Conservation (phyloP, 2,113 vertebrate genomes). For the Hirundichthys speculiger region DNA sequence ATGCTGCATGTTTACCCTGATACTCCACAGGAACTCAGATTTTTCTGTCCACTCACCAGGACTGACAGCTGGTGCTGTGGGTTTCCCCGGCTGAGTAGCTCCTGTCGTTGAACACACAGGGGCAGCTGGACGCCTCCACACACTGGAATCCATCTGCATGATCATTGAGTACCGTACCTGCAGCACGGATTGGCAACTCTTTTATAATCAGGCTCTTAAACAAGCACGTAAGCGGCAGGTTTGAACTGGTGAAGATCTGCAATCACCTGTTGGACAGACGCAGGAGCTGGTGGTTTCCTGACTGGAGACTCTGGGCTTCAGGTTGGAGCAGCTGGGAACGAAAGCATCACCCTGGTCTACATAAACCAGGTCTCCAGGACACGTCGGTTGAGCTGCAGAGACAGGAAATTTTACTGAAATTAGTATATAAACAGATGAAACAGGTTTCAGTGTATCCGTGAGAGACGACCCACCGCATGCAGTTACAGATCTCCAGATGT, state of each 20-base stretch:
- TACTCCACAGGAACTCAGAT: not conserved
- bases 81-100: constrained; percentile 43
- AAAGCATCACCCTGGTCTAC: constrained; percentile 56
- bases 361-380: constrained; percentile 67
- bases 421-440: not conserved
- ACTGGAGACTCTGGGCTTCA: constrained; percentile 7
- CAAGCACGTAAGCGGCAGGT: no score
- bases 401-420: not conserved
- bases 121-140: constrained; percentile 53
- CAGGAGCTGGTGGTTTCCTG: constrained; percentile 60
- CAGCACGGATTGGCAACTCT: not conserved
- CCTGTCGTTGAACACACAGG: constrained; percentile 60
- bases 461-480: constrained; percentile 60
- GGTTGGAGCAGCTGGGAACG: constrained; percentile 72
- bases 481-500: constrained; percentile 35
- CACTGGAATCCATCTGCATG: constrained; percentile 33
- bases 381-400: constrained; percentile 49
- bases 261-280: constrained; percentile 67
- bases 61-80: constrained; percentile 68
- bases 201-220: not conserved
- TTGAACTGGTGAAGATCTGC: no score
- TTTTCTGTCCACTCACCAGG: constrained; percentile 64
- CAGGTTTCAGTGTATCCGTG: no score
- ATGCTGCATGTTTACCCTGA: not conserved
- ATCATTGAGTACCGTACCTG: constrained; percentile 74